A percentile compares a stretch with the other conserved stretches of the same genome.
Conservation (phyloP, 2,888 invertebrate genomes). For the Himalopsyche anomala region DNA sequence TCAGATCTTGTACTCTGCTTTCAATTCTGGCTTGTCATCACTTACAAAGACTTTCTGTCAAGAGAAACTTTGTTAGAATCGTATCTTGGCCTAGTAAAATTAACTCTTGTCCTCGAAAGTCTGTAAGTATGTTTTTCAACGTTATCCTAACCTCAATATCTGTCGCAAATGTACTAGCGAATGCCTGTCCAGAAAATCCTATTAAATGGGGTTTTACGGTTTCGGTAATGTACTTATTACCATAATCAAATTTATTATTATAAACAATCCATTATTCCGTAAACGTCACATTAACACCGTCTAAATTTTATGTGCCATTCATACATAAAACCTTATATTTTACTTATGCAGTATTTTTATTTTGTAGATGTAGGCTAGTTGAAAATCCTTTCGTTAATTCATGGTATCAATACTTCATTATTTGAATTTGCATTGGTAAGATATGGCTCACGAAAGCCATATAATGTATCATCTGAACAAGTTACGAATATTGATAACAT, state of each 20-base stretch:
- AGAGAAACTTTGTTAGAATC: constrained; percentile 35
- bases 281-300: background rate
- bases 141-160: constrained; percentile 52
- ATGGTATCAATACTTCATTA: background rate
- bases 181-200: constrained; percentile 17
- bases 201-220: constrained; percentile 20
- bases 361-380: constrained; percentile 9
- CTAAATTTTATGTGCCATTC: background rate
- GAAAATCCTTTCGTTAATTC: background rate
- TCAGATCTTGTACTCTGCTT: constrained; percentile 57
- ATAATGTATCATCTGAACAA: too few species aligned
- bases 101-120: constrained; percentile 42
- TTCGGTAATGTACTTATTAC: constrained; percentile 39
- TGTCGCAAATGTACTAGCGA: constrained; percentile 36
- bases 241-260: constrained; percentile 10
- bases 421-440: background rate
- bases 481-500: too few species aligned
- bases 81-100: constrained; percentile 9
- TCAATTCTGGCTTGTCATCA: constrained; percentile 63
- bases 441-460: background rate
- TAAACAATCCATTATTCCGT: background rate
- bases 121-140: constrained; percentile 53
- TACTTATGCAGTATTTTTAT: background rate
- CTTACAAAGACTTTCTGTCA: constrained; percentile 48
- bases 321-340: background rate